phyloP scores from a whole-genome alignment of 2,113 vertebrate genomes.

The Herpetotheres cachinnans region DNA sequence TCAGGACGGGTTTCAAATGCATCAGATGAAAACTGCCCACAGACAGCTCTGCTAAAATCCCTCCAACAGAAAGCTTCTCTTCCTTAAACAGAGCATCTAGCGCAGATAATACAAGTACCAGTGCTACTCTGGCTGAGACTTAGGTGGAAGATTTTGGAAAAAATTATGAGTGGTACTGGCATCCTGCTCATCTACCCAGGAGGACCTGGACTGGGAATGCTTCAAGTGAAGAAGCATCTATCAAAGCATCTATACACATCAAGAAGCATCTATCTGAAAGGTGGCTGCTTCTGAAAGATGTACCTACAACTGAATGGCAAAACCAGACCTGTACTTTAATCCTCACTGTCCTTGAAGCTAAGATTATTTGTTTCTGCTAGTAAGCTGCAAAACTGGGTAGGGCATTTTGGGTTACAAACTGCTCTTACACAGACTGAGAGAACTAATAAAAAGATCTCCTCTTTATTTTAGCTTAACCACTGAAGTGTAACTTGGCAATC shows the following conservation, averaged over 20 bases:
- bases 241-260: neutral
- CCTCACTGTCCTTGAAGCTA: neutral
- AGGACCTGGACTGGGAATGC: neutral
- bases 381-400: neutral
- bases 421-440: neutral
- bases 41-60: neutral
- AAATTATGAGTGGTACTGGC: fast-evolving
- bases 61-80: neutral
- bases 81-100: neutral
- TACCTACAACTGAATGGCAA: neutral
- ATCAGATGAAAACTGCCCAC: neutral
- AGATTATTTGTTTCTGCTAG: neutral
- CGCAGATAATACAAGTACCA: neutral
- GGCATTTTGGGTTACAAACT: neutral
- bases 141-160: neutral
- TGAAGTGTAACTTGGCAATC: fast-evolving
- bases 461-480: neutral
- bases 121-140: neutral
- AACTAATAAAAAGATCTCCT: neutral
- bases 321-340: neutral
- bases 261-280: neutral
- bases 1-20: neutral
- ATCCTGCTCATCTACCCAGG: neutral
- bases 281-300: neutral
- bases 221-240: neutral